These are phyloP conservation scores for Chouioia cunea DNA, from an alignment of 2,888 invertebrate species.

Conservation along the genomic window DNA sequence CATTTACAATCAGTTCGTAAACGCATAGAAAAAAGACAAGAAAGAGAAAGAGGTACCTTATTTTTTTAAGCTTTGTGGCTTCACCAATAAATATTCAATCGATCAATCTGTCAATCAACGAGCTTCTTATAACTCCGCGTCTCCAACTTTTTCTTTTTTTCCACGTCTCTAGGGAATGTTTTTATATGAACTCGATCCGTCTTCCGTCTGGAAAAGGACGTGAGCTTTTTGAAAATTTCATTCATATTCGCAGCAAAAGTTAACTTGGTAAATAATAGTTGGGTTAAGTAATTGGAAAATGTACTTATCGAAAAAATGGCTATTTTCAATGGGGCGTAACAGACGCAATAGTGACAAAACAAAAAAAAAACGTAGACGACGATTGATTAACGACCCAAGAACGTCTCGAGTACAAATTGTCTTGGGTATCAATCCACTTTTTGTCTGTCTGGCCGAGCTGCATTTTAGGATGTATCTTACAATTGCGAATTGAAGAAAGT, in stretches of 20 bases:
- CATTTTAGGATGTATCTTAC: background rate
- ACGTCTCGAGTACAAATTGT: conserved; percentile 42
- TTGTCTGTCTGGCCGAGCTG: conserved; percentile 42
- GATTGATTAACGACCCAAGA: conserved; percentile 36
- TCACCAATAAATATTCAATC: conserved; percentile 22
- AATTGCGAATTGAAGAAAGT: too few relatives aligned
- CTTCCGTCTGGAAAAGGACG: background rate
- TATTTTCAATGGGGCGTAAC: background rate
- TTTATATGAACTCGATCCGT: conserved; percentile 18
- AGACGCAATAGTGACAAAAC: too few relatives aligned
- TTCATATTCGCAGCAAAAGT: too few relatives aligned
- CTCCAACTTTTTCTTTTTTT: too few relatives aligned
- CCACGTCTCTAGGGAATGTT: background rate
- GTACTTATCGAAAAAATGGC: background rate
- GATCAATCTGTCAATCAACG: conserved; percentile 7
- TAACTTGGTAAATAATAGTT: too few relatives aligned
- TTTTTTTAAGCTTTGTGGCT: background rate
- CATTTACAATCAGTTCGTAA: too few relatives aligned
- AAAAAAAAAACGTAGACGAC: background rate
- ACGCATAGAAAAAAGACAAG: background rate
- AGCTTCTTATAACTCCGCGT: background rate
- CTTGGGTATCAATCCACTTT: conserved; percentile 48
- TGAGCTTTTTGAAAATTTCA: too few relatives aligned
- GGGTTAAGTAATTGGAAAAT: too few relatives aligned
- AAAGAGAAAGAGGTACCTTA: conserved; percentile 11